phyloP scores from a whole-genome alignment of 2,888 invertebrate species.

The Danaus chrysippus region DNA sequence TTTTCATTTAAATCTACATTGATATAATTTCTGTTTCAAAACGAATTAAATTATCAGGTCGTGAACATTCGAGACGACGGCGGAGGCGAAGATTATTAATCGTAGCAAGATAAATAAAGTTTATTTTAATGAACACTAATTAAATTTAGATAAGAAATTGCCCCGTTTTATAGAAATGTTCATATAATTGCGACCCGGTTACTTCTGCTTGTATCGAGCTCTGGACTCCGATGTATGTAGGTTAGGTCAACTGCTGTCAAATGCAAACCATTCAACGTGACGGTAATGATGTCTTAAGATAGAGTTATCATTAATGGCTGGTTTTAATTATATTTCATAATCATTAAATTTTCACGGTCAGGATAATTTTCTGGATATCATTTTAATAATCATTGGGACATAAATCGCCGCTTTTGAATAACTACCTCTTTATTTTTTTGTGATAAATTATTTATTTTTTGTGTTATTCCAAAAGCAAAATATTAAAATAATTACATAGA shows the following conservation, averaged over 20 bases:
- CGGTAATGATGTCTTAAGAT: constrained; percentile 1
- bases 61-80: background rate
- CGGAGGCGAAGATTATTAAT: background rate
- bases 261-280: background rate
- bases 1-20: too few relatives aligned
- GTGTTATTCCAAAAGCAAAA: too few relatives aligned
- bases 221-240: constrained; percentile 19
- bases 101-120: background rate
- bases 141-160: background rate
- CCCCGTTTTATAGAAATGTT: constrained; percentile 4
- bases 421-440: too few relatives aligned
- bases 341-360: too few relatives aligned
- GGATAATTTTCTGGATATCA: too few relatives aligned
- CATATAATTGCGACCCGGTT: constrained; percentile 16
- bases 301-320: background rate
- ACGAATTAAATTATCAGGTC: too few relatives aligned
- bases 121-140: background rate
- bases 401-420: too few relatives aligned
- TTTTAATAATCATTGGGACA: too few relatives aligned
- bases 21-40: too few relatives aligned
- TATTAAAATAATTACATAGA: too few relatives aligned
- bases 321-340: background rate
- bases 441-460: too few relatives aligned
- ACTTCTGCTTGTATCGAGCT: constrained; percentile 9
- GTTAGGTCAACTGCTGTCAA: constrained; percentile 26